These are phyloP conservation scores for Anarrhichthys ocellatus DNA, from an alignment of 2,113 vertebrate genomes.

Conservation along the genomic window DNA sequence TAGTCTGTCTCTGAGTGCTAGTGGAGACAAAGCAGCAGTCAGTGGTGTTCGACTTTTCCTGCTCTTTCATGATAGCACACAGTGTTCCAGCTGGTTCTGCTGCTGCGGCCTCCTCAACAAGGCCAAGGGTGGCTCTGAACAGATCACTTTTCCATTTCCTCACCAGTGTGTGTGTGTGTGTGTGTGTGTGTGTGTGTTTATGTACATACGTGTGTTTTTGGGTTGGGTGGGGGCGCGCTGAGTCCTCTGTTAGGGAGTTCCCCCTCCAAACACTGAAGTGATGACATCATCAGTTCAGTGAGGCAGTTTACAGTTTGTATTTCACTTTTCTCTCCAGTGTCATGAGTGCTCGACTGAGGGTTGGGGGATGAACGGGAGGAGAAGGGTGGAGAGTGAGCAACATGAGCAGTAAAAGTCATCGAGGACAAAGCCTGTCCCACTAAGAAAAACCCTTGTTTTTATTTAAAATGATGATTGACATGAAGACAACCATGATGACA, in stretches of 20 bases:
- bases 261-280: slow-evolving; percentile 74
- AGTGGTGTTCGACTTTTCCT: slow-evolving; percentile 49
- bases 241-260: slow-evolving; percentile 79
- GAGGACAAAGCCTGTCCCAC: slow-evolving; percentile 36
- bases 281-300: slow-evolving; percentile 78
- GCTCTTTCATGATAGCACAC: slow-evolving; percentile 65
- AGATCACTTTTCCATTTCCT: slow-evolving; percentile 81
- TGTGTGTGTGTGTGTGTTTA: slow-evolving; percentile 39
- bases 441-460: slow-evolving; percentile 33
- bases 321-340: slow-evolving; percentile 68
- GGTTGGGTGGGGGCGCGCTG: slow-evolving; percentile 61
- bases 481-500: neutral
- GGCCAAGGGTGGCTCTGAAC: slow-evolving; percentile 73
- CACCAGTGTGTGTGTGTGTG: slow-evolving; percentile 55
- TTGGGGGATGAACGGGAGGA: slow-evolving; percentile 46
- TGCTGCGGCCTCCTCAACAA: slow-evolving; percentile 52
- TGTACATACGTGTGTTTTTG: slow-evolving; percentile 50
- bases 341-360: slow-evolving; percentile 47
- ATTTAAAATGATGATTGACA: slow-evolving; percentile 6
- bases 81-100: slow-evolving; percentile 71
- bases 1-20: slow-evolving; percentile 54
- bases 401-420: slow-evolving; percentile 31
- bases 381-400: slow-evolving; percentile 59
- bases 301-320: slow-evolving; percentile 64
- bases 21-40: slow-evolving; percentile 54